Conservation (phyloP, 2,888 invertebrate species). For the Dexiosoma caninum region DNA sequence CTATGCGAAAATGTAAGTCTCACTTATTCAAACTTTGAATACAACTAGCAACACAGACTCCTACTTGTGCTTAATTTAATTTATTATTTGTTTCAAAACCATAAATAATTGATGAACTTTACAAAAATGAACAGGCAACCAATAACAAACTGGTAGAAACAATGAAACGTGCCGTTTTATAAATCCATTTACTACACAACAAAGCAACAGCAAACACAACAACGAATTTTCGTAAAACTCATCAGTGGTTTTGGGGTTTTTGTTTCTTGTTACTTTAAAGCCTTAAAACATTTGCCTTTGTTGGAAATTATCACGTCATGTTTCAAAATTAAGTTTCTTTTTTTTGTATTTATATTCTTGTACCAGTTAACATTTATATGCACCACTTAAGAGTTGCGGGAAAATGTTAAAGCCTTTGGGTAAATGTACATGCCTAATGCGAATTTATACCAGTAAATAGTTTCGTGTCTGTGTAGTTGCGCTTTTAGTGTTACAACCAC, state of each 20-base stretch:
- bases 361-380: neutral
- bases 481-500: slow-evolving; percentile 28
- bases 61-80: slow-evolving; percentile 50
- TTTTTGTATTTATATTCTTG: neutral
- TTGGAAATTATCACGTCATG: slow-evolving; percentile 38
- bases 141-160: neutral
- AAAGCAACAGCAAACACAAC: neutral
- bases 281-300: neutral
- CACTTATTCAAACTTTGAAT: neutral
- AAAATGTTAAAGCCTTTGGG: slow-evolving; percentile 8
- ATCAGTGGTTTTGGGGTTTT: neutral
- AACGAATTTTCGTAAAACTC: neutral
- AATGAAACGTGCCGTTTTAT: neutral
- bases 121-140: neutral
- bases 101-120: slow-evolving; percentile 47
- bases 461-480: neutral
- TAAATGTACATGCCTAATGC: slow-evolving; percentile 1
- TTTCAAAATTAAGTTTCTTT: neutral
- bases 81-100: slow-evolving; percentile 40
- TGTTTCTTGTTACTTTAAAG: neutral
- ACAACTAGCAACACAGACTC: neutral
- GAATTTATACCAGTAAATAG: neutral
- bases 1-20: neutral
- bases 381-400: neutral
- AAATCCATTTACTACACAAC: neutral